Percentiles rank a stretch among this genome's conserved stretches.
Conservation (phyloP, 2,113 vertebrate genomes). For the Eidolon helvum region DNA sequence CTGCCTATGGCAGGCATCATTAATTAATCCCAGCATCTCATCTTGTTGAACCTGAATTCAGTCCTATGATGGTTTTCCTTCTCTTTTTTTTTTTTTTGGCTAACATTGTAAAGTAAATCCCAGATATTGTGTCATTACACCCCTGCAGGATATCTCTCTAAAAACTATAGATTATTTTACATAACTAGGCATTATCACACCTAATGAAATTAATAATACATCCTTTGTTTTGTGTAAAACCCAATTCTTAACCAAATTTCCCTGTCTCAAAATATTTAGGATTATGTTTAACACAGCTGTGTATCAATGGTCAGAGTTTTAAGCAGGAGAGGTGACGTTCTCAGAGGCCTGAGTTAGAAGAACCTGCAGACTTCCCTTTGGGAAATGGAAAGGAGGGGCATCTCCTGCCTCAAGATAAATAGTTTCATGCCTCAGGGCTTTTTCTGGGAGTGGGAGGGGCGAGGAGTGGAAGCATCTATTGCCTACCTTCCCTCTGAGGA, state of each 20-base stretch:
- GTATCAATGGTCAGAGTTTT: neutral
- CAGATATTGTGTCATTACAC: neutral
- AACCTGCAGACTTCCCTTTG: neutral
- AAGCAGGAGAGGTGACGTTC: neutral
- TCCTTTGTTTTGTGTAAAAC: neutral
- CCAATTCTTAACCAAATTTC: neutral
- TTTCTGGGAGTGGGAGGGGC: neutral
- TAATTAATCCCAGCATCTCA: constrained; percentile 10
- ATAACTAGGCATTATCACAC: neutral
- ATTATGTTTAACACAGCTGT: neutral
- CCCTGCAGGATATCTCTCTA: neutral
- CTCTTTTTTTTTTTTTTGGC: neutral
- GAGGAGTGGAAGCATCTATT: neutral
- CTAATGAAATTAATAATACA: neutral
- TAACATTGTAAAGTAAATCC: constrained; percentile 32
- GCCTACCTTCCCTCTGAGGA: neutral
- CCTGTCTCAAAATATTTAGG: neutral
- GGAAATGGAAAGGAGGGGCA: neutral
- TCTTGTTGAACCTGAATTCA: neutral
- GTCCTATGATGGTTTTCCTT: neutral
- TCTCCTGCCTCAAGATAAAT: neutral
- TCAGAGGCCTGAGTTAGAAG: neutral
- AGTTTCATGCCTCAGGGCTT: neutral
- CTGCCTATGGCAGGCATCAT: constrained; percentile 26
- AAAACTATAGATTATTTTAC: neutral